Evolutionary conservation across 2,797 vertebrate species (phyloP), one percentile per base, ranked within the genome.

Genomic region (Columba guinea): DNA sequence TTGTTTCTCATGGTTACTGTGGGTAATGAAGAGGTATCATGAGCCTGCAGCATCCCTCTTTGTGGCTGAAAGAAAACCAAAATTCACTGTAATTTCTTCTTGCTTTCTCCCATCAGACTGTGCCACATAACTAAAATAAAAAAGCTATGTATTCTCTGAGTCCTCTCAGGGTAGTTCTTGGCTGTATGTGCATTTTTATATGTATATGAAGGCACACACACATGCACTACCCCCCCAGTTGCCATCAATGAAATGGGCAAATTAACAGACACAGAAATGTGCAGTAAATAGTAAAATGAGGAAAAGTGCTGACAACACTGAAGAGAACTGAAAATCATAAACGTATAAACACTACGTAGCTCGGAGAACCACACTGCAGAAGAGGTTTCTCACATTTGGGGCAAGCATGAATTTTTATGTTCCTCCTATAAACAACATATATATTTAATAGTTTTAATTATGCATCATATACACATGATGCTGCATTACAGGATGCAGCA

Each of bases 1-100:
- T 99, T 99, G 96, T 96, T 98, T 97, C 99, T 98, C 98, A 99
- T 98, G 19, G 98, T 99, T 95, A 99, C 99, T 2, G 98, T 97
- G 62, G 99, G 98, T 91, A 99, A 96, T 0, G 98, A 98, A 65
- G 98, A 98, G 4, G 98, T 98, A 91, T 99, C 99, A 6, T 98
- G 98, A 75, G 95, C 98, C 96, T 94, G 98, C 55, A 98, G 96
- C 97, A 96, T 96, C 49, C 97, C 98, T 98, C 98, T 99, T 91
- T 98, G 98, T 74, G 98, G 93, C 98, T 98, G 97, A 91, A 97
- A 97, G 68, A 87, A 95, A 97, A 91, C 94, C 39, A 28, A 97
- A 76, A 83, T 67, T 67, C 34, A 62, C 30, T 86, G 60, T 77
- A 49, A 93, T 90, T 93, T 93, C 39, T 44, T 88, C 56, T 19